phyloP scores from a whole-genome alignment of 2,797 vertebrate genomes.

The Malacoraja senta region DNA sequence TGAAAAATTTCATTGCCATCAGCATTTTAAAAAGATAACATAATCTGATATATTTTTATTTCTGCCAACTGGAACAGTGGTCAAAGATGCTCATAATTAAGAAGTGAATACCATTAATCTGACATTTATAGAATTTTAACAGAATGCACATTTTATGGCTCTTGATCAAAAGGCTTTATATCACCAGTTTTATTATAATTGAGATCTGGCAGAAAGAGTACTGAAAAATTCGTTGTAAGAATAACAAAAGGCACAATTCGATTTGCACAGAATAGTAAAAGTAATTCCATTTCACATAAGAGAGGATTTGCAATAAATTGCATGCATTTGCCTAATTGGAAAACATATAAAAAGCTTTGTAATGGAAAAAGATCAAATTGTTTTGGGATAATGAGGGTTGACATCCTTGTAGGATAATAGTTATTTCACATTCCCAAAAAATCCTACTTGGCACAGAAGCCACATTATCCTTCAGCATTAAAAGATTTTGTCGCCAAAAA shows the following conservation, averaged over 20 bases:
- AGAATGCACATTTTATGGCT: not conserved
- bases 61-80: not conserved
- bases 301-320: not conserved
- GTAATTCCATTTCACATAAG: not conserved
- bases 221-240: not conserved
- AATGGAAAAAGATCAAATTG: not conserved
- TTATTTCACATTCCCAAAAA: not conserved
- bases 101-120: not conserved
- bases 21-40: not conserved
- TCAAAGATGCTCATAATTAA: not conserved
- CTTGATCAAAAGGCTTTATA: not conserved
- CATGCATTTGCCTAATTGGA: not conserved
- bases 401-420: not conserved
- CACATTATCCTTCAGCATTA: not conserved
- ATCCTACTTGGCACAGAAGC: not conserved
- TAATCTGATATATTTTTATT: slow-evolving; percentile 1
- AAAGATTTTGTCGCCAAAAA: not conserved
- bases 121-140: not conserved
- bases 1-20: slow-evolving; percentile 10
- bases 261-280: not conserved
- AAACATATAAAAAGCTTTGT: not conserved
- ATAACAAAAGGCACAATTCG: not conserved
- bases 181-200: not conserved
- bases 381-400: not conserved
- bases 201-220: not conserved